Conservation (phyloP, 2,888 invertebrate species). For the Glyphotaelius pellucidus region DNA sequence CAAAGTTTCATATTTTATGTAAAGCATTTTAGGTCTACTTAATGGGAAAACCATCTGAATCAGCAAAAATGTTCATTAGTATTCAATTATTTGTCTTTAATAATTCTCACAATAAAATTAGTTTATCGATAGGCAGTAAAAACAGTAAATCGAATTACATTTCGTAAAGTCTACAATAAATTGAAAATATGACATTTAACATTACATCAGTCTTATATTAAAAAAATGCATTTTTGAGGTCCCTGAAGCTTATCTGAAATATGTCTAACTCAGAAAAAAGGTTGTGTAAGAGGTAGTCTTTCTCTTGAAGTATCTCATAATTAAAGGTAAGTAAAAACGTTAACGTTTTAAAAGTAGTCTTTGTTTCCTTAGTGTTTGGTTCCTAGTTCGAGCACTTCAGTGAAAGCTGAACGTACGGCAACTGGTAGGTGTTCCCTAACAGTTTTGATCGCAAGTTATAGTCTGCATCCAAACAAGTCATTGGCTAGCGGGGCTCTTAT, state of each 20-base stretch:
- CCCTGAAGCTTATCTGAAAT: too few relatives aligned
- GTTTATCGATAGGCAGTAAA: not conserved
- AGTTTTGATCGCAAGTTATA: slow-evolving; percentile 66
- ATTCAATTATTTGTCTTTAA: not conserved
- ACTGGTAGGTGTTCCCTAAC: slow-evolving; percentile 9
- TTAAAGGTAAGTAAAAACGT: not conserved
- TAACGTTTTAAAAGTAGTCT: not conserved
- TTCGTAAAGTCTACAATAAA: too few relatives aligned
- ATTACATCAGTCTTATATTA: too few relatives aligned
- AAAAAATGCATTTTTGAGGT: too few relatives aligned
- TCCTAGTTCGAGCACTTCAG: not conserved
- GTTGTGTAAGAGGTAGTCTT: too few relatives aligned
- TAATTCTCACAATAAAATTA: not conserved
- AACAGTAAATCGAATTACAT: too few relatives aligned
- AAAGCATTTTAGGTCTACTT: too few relatives aligned
- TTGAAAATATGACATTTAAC: too few relatives aligned
- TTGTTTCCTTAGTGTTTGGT: not conserved
- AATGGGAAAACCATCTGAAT: not conserved
- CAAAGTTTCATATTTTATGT: too few relatives aligned
- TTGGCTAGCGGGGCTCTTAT: slow-evolving; percentile 58
- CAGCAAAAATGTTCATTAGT: not conserved
- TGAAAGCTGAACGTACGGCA: not conserved
- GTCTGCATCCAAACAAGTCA: slow-evolving; percentile 67
- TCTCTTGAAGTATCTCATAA: not conserved
- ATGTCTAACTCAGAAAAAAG: not conserved